Percentiles rank a stretch among this genome's conserved stretches.
Evolutionary conservation across 2,888 invertebrate species (phyloP).

Genomic region (Sarcophaga caerulescens): DNA sequence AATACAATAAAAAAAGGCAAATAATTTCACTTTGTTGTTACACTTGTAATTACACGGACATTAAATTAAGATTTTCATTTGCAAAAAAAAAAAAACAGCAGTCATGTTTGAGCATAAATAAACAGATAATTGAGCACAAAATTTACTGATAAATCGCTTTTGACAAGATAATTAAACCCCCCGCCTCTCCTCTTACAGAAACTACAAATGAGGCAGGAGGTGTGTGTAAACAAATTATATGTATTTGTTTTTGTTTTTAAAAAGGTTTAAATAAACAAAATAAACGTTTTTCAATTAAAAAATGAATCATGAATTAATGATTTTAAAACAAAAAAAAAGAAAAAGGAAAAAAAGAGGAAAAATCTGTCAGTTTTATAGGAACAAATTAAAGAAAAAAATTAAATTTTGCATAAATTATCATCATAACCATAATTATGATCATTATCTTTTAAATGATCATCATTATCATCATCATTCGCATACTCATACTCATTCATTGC

Average conservation of each 20-base stretch:
- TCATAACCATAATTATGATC: too few species aligned
- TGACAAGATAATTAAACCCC: conserved; percentile 51
- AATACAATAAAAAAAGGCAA: not conserved
- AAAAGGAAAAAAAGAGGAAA: not conserved
- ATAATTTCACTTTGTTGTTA: conserved; percentile 21
- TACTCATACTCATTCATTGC: too few species aligned
- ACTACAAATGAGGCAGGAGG: too few species aligned
- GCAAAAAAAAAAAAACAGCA: not conserved
- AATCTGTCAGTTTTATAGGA: conserved; percentile 15
- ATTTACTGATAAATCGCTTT: conserved; percentile 20
- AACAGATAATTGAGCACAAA: conserved; percentile 26
- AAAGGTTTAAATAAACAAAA: too few species aligned
- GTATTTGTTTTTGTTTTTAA: too few species aligned
- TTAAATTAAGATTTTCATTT: not conserved
- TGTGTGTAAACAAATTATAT: too few species aligned
- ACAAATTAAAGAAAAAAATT: not conserved
- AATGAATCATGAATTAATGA: conserved; percentile 31
- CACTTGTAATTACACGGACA: conserved; percentile 6
- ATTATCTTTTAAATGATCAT: too few species aligned
- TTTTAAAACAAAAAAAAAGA: not conserved
- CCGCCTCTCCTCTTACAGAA: not conserved
- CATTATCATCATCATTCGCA: not conserved
- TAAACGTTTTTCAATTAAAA: not conserved
- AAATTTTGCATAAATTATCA: too few species aligned
- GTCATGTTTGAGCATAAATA: conserved; percentile 31